phyloP scores from a whole-genome alignment of 2,888 invertebrate species.

The Opisthograptis luteolata region DNA sequence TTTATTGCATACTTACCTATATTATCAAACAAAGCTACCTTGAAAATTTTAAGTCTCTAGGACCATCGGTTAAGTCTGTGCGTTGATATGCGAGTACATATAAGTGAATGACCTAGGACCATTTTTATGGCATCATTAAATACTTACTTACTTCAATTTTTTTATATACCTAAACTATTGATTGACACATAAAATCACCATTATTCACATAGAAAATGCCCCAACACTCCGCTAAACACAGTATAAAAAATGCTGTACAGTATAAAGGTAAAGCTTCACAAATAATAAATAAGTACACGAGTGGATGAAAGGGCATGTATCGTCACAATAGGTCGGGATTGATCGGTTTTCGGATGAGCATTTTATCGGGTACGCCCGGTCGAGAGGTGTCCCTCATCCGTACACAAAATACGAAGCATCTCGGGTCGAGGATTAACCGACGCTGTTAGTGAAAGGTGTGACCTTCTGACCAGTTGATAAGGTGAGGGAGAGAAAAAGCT shows the following conservation, averaged over 20 bases:
- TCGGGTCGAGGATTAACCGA: constrained; percentile 51
- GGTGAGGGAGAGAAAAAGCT: neutral
- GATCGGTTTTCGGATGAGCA: constrained; percentile 54
- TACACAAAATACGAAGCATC: constrained; percentile 45
- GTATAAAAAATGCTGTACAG: constrained; percentile 16
- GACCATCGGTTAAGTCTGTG: no score
- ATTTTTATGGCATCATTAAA: no score
- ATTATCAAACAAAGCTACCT: no score
- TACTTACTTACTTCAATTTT: no score
- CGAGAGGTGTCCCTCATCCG: constrained; percentile 51
- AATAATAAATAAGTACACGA: constrained; percentile 30
- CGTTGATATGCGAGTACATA: no score
- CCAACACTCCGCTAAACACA: no score
- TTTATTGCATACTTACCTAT: no score
- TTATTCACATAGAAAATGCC: no score
- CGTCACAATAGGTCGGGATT: constrained; percentile 56
- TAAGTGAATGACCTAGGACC: no score
- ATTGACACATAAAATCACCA: no score
- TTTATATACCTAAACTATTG: no score
- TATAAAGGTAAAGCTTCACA: constrained; percentile 33
- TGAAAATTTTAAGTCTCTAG: no score
- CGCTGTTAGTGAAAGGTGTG: constrained; percentile 40
- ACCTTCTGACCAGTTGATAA: constrained; percentile 24
- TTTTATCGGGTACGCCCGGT: constrained; percentile 60
- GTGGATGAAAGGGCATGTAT: constrained; percentile 49